phyloP scores from a whole-genome alignment of 2,888 invertebrate genomes.

The Melangyna quadrimaculata region DNA sequence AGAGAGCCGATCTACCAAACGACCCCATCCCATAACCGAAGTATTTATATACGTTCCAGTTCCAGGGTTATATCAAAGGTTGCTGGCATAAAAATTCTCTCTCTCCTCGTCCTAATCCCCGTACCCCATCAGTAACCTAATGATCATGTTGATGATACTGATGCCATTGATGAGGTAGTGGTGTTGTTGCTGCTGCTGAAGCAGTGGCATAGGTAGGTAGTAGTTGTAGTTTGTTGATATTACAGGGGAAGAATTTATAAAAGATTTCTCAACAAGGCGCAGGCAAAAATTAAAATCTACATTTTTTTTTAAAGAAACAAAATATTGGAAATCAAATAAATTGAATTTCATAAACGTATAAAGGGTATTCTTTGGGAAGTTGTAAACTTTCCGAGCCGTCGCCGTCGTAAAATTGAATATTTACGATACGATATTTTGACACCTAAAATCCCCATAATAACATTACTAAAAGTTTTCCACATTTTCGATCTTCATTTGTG shows the following conservation, averaged over 20 bases:
- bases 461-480: too few relatives aligned
- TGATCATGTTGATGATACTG: constrained; percentile 73
- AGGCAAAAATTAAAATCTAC: too few relatives aligned
- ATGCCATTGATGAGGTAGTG: constrained; percentile 73
- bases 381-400: too few relatives aligned
- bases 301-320: too few relatives aligned
- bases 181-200: constrained; percentile 36
- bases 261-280: neutral
- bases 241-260: constrained; percentile 23
- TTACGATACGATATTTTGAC: too few relatives aligned
- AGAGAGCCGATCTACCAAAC: constrained; percentile 45
- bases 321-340: too few relatives aligned
- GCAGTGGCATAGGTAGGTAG: constrained; percentile 37
- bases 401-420: too few relatives aligned
- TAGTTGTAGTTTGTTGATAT: constrained; percentile 50
- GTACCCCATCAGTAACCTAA: constrained; percentile 60
- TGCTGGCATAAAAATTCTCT: constrained; percentile 50
- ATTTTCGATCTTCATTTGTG: too few relatives aligned
- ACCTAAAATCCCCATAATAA: too few relatives aligned
- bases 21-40: constrained; percentile 64
- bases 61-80: constrained; percentile 70
- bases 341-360: too few relatives aligned
- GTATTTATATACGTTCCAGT: constrained; percentile 61
- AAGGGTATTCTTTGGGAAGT: too few relatives aligned
- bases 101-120: constrained; percentile 43